A percentile compares a stretch with the other conserved stretches of the same genome.
phyloP scores from a whole-genome alignment of 2,888 invertebrate genomes.

The Ichneumoninae sp. region DNA sequence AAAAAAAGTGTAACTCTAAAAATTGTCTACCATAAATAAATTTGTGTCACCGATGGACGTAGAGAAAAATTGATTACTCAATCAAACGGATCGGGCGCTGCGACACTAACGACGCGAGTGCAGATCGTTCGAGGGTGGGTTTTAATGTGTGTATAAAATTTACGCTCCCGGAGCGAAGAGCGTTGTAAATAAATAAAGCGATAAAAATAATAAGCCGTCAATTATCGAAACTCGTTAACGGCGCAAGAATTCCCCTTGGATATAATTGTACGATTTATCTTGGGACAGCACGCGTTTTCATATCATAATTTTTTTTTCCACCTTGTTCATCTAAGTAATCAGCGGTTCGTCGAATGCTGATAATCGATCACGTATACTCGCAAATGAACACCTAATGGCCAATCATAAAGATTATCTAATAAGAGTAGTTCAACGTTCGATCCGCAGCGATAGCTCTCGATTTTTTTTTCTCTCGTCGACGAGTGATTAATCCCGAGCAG shows the following conservation, averaged over 20 bases:
- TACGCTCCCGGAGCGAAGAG: slow-evolving; percentile 13
- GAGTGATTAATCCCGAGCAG: slow-evolving; percentile 3
- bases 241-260: slow-evolving; percentile 10
- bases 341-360: slow-evolving; percentile 28
- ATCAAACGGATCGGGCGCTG: slow-evolving; percentile 7
- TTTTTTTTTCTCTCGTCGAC: slow-evolving; percentile 64
- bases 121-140: slow-evolving; percentile 9
- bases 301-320: slow-evolving; percentile 27
- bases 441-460: slow-evolving; percentile 12
- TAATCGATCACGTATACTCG: slow-evolving; percentile 46
- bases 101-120: slow-evolving; percentile 6
- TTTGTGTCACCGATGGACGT: neutral
- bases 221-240: slow-evolving; percentile 11
- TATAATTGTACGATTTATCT: slow-evolving; percentile 33
- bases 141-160: slow-evolving; percentile 11
- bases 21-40: slow-evolving; percentile 38
- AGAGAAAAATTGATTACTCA: slow-evolving; percentile 8
- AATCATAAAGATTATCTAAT: slow-evolving; percentile 66
- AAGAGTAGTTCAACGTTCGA: slow-evolving; percentile 46
- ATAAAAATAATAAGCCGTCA: slow-evolving; percentile 20
- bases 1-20: slow-evolving; percentile 3
- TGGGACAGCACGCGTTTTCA: slow-evolving; percentile 39
- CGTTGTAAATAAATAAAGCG: slow-evolving; percentile 38
- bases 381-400: slow-evolving; percentile 74
- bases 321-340: slow-evolving; percentile 48